Base-by-base conservation (phyloP, 2,113 vertebrate species). In the Ellobius talpinus region DNA sequence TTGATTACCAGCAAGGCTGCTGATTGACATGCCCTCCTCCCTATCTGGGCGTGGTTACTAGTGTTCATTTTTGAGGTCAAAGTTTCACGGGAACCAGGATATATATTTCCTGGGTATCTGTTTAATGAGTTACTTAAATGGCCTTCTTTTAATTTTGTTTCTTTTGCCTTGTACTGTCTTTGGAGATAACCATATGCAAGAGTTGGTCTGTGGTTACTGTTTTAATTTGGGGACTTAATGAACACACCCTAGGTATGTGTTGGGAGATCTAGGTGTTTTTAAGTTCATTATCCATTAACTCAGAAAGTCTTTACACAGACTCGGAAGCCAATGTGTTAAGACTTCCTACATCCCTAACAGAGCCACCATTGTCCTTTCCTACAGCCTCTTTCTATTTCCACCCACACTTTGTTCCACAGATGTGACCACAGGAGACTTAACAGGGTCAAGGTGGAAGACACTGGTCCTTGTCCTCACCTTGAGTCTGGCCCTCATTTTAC, bases 101-200 rank as follows among this genome's bases (percentile, higher is more conserved):
- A 74, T 72, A 31, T 7, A 5, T 47, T 78, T 78, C 76, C 12
- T 92, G 89, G 33, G 14, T 63, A 94, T 93, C 47, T 78, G 39
- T 81, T 96, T 79, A 73, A 95, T 52, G 12, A 88, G 78, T 58
- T 50, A 0, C 0, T 96, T 90, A 5, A 93, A n/a, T 55, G 87
- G 33, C 31, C 93, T 92, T 96, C 92, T 97, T 65, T 68, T 95
- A 81, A 63, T 97, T 98, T 90, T 96, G 65, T 94, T 96, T 97
- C 77, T 1, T 31, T 94, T 87, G 78, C 47, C 29, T 82, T 94
- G 1, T 39, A 26, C 12, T 52, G 1, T 82, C 42, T 12, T 89
- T 58, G 33, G 65, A 90, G 8, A 85, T 91, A 58, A 91, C 55
- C 45, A 36, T 29, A 58, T 36, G 29, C 74, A 70, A 6, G 8